Percentiles rank a stretch among this genome's conserved stretches.
These are phyloP conservation scores for Synchiropus splendidus DNA, from an alignment of 2,113 vertebrate genomes.

Conservation along the genomic window DNA sequence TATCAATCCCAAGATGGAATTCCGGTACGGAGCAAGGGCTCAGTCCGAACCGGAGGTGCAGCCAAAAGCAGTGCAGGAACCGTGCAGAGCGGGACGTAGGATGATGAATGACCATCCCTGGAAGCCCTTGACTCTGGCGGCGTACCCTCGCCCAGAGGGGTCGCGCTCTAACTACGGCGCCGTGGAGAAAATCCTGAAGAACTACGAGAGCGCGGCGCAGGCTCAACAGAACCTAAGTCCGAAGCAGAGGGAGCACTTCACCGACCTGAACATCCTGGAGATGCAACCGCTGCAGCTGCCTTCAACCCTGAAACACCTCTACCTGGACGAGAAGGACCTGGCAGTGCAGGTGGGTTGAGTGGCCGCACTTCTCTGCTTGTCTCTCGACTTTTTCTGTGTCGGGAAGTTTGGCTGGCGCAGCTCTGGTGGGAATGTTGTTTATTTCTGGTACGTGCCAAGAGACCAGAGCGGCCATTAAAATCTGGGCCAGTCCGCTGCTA, in stretches of 20 bases:
- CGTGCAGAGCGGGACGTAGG: conserved; percentile 40
- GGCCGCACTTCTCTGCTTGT: conserved; percentile 1
- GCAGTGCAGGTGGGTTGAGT: conserved; percentile 58
- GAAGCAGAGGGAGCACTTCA: conserved; percentile 50
- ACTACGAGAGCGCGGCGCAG: conserved; percentile 72
- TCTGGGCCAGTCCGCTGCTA: conserved; percentile 46
- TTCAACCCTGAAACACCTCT: conserved; percentile 40
- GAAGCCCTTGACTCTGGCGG: conserved; percentile 82
- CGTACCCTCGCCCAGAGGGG: conserved; percentile 82
- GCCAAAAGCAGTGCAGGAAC: conserved; percentile 38
- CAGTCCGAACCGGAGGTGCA: conserved; percentile 13
- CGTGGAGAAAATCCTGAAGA: conserved; percentile 86
- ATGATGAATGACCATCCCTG: conserved; percentile 79
- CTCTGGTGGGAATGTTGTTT: conserved; percentile 49
- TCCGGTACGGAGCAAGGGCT: conserved; percentile 24
- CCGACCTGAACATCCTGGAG: conserved; percentile 68
- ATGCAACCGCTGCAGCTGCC: conserved; percentile 48
- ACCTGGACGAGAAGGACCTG: conserved; percentile 41
- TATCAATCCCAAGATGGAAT: conserved; percentile 21
- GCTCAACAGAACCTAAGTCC: conserved; percentile 50
- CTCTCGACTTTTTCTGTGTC: background rate
- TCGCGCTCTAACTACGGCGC: conserved; percentile 90
- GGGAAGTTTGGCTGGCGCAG: conserved; percentile 2
- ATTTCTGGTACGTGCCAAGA: conserved; percentile 54
- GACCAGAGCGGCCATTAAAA: conserved; percentile 43